Evolutionary conservation across 2,113 vertebrate species (phyloP).

Genomic region (Eira barbara): DNA sequence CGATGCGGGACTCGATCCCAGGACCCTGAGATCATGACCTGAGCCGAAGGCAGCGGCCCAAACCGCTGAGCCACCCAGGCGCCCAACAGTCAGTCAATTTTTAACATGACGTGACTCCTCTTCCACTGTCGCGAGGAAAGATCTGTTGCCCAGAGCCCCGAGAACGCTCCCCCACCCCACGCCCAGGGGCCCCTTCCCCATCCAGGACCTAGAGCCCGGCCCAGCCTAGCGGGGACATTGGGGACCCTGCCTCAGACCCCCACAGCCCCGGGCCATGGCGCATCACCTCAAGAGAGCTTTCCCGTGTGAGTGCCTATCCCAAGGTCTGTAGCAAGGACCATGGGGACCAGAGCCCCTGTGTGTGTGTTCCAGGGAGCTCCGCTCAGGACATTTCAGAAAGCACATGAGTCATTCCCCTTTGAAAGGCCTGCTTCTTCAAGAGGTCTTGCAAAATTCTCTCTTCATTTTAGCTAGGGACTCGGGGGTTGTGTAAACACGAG

Average conservation of each 20-base stretch:
- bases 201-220: neutral
- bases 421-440: neutral
- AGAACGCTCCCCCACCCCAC: accelerated
- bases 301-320: accelerated
- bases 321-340: neutral
- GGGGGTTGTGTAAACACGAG: neutral
- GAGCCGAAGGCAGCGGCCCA: too few relatives aligned
- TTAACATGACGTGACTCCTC: too few relatives aligned
- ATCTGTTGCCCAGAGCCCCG: neutral
- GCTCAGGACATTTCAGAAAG: neutral
- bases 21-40: too few relatives aligned
- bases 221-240: accelerated
- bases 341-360: neutral
- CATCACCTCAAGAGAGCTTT: neutral
- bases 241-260: neutral
- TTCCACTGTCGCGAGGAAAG: too few relatives aligned
- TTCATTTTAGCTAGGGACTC: neutral
- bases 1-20: too few relatives aligned
- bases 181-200: neutral
- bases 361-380: neutral
- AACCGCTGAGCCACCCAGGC: too few relatives aligned
- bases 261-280: neutral
- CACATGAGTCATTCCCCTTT: neutral
- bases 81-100: accelerated
- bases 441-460: too few relatives aligned